A percentile compares a stretch with the other conserved stretches of the same genome.
Evolutionary conservation across 2,888 invertebrate species (phyloP).

Genomic region (Lasioglossum lativentre): DNA sequence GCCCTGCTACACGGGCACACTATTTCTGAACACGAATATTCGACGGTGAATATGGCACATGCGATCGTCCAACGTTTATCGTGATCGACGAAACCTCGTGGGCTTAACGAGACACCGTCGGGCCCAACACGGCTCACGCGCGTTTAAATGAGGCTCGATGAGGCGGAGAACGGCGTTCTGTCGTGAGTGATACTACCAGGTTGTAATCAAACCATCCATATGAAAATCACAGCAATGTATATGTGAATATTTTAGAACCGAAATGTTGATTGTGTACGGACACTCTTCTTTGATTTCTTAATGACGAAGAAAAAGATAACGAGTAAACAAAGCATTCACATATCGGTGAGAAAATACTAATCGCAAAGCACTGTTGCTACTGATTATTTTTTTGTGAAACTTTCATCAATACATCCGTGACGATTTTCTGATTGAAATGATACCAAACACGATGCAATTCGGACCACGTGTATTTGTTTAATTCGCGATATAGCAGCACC

Average conservation of each 20-base stretch:
- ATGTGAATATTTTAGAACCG: neutral
- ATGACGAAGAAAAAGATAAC: no score
- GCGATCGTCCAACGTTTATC: slow-evolving; percentile 36
- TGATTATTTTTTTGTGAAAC: no score
- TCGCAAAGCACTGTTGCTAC: no score
- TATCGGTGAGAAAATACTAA: no score
- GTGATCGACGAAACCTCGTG: slow-evolving; percentile 51
- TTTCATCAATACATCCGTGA: no score
- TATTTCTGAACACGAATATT: slow-evolving; percentile 12
- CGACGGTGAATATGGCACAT: slow-evolving; percentile 35
- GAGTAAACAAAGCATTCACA: no score
- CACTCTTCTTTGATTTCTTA: no score
- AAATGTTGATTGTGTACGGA: neutral
- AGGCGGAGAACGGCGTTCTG: slow-evolving; percentile 11
- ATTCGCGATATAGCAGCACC: no score
- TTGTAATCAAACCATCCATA: neutral
- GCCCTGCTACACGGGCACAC: neutral
- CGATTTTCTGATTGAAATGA: no score
- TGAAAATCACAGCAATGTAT: neutral
- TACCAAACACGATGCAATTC: no score
- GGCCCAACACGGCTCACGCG: slow-evolving; percentile 34
- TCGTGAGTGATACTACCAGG: slow-evolving; percentile 39
- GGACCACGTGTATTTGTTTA: no score
- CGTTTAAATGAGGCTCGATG: slow-evolving; percentile 39
- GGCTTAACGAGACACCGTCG: slow-evolving; percentile 36